These are phyloP conservation scores for Lepetodrilus schrolli DNA, from an alignment of 2,888 invertebrate genomes.

Conservation along the genomic window DNA sequence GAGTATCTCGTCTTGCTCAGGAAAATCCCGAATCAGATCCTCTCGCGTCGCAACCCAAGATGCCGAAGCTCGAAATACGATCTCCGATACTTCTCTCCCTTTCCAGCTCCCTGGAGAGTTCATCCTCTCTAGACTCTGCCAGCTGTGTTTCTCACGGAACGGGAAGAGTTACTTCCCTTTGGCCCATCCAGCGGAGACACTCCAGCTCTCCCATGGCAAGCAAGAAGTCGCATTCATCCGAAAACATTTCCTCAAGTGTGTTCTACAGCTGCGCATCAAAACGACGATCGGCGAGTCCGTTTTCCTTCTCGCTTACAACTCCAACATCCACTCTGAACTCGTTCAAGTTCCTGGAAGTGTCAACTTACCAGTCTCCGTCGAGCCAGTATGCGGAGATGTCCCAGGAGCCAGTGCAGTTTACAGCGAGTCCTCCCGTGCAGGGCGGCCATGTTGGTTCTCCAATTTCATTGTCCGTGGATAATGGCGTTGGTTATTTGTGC, in stretches of 20 bases:
- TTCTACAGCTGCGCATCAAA: conserved; percentile 37
- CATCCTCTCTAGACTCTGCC: conserved; percentile 28
- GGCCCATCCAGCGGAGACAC: conserved; percentile 40
- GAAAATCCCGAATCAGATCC: conserved; percentile 10
- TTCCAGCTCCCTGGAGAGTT: conserved; percentile 38
- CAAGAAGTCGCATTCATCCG: conserved; percentile 62
- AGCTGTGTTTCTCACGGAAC: conserved; percentile 30
- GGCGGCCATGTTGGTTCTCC: no score
- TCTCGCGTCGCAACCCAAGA: conserved; percentile 55
- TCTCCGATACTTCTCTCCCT: conserved; percentile 54
- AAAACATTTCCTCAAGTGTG: conserved; percentile 49
- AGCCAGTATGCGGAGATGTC: background rate
- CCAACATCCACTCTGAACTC: conserved; percentile 60
- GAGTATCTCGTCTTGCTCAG: conserved; percentile 32
- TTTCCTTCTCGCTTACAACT: conserved; percentile 61
- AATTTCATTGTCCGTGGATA: no score
- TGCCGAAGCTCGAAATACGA: conserved; percentile 64
- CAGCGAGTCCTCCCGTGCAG: background rate
- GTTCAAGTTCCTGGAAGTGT: conserved; percentile 59
- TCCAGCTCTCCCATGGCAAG: conserved; percentile 38
- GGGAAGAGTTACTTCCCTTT: conserved; percentile 43
- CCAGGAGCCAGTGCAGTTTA: conserved; percentile 18
- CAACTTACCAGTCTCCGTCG: conserved; percentile 7
- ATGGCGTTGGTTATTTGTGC: no score
- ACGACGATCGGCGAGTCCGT: conserved; percentile 48